Evolutionary conservation across 1,140 invertebrate species (phyloP).

Genomic region (Pentalonia nigronervosa): DNA sequence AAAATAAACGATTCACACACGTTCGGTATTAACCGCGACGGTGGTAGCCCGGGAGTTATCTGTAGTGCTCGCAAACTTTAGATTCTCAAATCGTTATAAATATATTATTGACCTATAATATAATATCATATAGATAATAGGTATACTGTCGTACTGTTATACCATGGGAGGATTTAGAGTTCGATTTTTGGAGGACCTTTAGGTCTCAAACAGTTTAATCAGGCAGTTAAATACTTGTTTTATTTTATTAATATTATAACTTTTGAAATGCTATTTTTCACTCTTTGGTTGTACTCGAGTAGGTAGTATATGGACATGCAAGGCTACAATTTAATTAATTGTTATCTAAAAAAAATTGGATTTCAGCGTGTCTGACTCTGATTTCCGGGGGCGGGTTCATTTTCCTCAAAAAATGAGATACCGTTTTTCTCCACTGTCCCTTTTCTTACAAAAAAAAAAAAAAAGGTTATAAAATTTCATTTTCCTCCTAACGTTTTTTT

Average conservation of each 20-base stretch:
- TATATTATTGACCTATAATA: background rate
- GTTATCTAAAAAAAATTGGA: background rate
- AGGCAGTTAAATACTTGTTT: background rate
- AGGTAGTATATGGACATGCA: background rate
- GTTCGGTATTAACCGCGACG: background rate
- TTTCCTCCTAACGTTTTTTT: too few relatives aligned
- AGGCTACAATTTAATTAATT: background rate
- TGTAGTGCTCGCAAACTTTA: background rate
- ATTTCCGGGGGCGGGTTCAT: too few relatives aligned
- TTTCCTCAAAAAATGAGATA: too few relatives aligned
- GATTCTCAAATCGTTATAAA: background rate
- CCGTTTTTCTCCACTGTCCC: too few relatives aligned
- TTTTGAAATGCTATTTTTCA: background rate
- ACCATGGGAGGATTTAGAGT: background rate
- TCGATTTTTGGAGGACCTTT: background rate
- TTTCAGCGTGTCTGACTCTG: background rate
- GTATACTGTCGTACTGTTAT: background rate
- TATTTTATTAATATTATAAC: background rate
- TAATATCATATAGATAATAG: background rate
- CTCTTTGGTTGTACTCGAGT: background rate
- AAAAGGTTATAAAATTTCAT: too few relatives aligned
- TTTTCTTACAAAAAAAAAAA: too few relatives aligned
- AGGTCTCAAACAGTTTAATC: background rate
- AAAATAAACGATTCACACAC: conserved; percentile 36
- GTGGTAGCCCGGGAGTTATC: background rate